Conservation (phyloP, 2,888 invertebrate genomes). For the Mesorhabditis sp. region DNA sequence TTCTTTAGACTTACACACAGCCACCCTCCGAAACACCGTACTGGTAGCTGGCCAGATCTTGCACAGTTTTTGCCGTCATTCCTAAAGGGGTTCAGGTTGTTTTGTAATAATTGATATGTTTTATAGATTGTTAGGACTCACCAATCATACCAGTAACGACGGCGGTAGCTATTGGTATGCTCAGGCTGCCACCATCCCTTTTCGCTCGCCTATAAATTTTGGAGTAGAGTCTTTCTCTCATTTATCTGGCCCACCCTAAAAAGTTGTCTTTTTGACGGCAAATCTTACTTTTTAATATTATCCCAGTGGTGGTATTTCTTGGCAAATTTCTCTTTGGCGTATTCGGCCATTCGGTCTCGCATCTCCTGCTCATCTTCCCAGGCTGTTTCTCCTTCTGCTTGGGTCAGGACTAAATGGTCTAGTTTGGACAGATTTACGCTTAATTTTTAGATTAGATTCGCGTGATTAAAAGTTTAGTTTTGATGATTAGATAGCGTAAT, state of each 20-base stretch:
- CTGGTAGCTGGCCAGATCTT: constrained; percentile 43
- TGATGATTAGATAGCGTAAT: too few relatives aligned
- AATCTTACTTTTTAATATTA: constrained; percentile 9
- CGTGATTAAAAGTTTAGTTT: too few relatives aligned
- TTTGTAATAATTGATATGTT: not conserved
- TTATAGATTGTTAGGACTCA: constrained; percentile 15
- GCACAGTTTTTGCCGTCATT: constrained; percentile 47
- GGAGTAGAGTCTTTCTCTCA: constrained; percentile 17
- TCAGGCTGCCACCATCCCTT: constrained; percentile 41
- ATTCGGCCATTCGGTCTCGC: constrained; percentile 23
- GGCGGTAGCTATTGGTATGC: constrained; percentile 47
- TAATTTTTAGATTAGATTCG: too few relatives aligned
- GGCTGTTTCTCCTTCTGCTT: constrained; percentile 17
- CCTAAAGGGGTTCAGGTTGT: constrained; percentile 26
- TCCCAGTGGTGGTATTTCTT: constrained; percentile 30
- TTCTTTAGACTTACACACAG: constrained; percentile 17
- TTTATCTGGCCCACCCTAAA: constrained; percentile 13
- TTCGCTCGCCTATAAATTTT: constrained; percentile 21
- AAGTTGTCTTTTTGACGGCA: constrained; percentile 1
- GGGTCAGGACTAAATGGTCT: too few relatives aligned
- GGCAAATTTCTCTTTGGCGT: constrained; percentile 33
- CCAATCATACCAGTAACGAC: constrained; percentile 54
- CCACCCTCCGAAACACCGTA: constrained; percentile 39
- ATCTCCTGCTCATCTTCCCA: constrained; percentile 37
- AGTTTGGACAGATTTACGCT: too few relatives aligned